Base-by-base conservation (phyloP, 2,888 invertebrate species). In the Megalurothrips usitatus region DNA sequence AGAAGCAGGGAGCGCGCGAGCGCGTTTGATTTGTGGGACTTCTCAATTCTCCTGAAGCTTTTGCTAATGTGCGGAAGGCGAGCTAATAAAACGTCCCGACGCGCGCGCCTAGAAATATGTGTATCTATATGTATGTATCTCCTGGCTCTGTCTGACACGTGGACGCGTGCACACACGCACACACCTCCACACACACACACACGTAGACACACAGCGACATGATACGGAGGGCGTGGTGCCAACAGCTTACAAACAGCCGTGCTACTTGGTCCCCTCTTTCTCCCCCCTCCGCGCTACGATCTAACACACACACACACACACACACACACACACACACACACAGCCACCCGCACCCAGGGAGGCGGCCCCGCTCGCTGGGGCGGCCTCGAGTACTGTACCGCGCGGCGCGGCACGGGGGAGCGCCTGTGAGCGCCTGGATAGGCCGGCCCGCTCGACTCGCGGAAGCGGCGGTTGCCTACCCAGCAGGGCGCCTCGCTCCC, bases 221-320 rank as follows among this genome's bases (percentile, higher is more conserved):
- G 68, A 75, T 75, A 75, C 11, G 68, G 68, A 26, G 68, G 68
- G 68, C 68, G 68, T 26, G 68, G 68, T 75, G 68, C 68, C 68
- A 75, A 75, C 68, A 26, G 68, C 68, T 75, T 75, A 75, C 68
- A 75, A 75, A 75, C 68, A 75, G 68, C 68, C 68, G 68, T 26
- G 68, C 10, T 26, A 4, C 26, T 26, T 4, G 23, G 9, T 26
- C 12, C 68, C 68, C 68, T 26, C 68, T 26, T 9, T 12, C 34
- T 2, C 58, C 14, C 58, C 58, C 58, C 14, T 58, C 6, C 2
- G 14, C 58, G 14, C 58, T 58, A 58, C 34, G 34, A 43, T 43
- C 34, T 43, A n/a, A n/a, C n/a, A 4, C 34, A 43, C 34, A 4
- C 34, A 6, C 34, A 43, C 34, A 43, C 34, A 43, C 34, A 43